Conservation (phyloP, 2,797 vertebrate genomes). For the Muraenolepis orangiensis region DNA sequence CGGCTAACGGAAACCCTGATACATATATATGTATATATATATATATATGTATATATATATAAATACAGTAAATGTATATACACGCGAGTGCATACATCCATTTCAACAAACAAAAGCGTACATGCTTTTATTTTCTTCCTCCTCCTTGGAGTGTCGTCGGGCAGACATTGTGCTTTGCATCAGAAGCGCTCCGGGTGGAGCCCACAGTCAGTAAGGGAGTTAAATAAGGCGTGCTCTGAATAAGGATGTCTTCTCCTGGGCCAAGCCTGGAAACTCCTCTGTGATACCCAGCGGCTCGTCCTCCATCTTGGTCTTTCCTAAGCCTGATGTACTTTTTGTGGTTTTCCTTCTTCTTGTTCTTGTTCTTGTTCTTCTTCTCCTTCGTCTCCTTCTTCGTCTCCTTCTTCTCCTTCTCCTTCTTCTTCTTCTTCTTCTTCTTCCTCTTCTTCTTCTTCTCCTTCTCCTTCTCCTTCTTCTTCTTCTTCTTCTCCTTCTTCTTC, state of each 20-base stretch:
- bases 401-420: not conserved
- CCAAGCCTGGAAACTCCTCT: not conserved
- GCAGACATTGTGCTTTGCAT: not conserved
- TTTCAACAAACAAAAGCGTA: too few species aligned
- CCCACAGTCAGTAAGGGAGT: not conserved
- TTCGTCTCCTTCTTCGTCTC: too few species aligned
- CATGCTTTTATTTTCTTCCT: not conserved
- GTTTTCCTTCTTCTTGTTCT: not conserved
- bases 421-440: not conserved
- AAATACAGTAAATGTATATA: not conserved
- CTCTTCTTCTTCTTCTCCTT: too few species aligned
- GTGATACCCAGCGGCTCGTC: not conserved
- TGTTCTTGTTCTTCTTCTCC: not conserved
- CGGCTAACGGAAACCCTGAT: too few species aligned
- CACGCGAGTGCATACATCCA: too few species aligned
- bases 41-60: not conserved
- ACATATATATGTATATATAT: not conserved
- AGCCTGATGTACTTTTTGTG: not conserved
- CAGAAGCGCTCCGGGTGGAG: not conserved
- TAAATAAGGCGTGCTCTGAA: not conserved
- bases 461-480: too few species aligned
- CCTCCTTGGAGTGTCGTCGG: not conserved
- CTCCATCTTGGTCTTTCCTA: not conserved
- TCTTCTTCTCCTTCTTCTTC: too few species aligned
- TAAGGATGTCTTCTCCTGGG: not conserved